Base-by-base conservation (phyloP, 23 tunicate genomes). In the Phallusia fumigata region DNA sequence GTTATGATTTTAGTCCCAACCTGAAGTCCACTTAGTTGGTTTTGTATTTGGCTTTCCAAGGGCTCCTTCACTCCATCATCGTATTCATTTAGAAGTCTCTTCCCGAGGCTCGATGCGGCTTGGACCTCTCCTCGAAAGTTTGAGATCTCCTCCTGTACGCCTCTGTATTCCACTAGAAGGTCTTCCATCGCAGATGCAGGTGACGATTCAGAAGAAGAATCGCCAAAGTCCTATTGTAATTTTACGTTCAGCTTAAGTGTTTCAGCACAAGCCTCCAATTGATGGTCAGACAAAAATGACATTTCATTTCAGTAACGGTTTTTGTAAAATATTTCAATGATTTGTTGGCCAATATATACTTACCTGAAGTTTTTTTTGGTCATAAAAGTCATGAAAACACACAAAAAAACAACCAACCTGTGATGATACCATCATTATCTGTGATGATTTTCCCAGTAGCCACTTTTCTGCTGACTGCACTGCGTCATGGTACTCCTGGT, bases 401-500 rank as follows among this genome's bases (percentile, higher is more conserved):
- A 58, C 28, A 13, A 58, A 1, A 58, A 24, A 58, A 22, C 69
- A 24, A 58, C 69, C 77, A 5, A 85, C 96, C 85, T 86, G 92
- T 36, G 91, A 84, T 0, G 97, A 84, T 1, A 87, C 90, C 30
- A 77, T 22, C 87, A 82, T 88, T 15, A 93, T 84, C 31, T 90
- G 86, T 11, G 97, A 87, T 8, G 97, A 89, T 65, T 86, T 85
- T 19, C 73, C 80, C 76, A 94, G 90, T 65, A 94, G 79, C 94
- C 98, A 94, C 77, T 94, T 94, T 76, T 94, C 98, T 44, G 94
- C 94, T 26, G 94, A 65, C 53, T 94, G 98, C 83, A 89, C 51
- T 28, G 86, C 84, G 79, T 94, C 98, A 64, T 85, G 81, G 82
- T 87, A 94, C n/a, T 89, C 95, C 64, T 94, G 98, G 76, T 94